Conservation (phyloP, 2,113 vertebrate species). For the Ochotona princeps region DNA sequence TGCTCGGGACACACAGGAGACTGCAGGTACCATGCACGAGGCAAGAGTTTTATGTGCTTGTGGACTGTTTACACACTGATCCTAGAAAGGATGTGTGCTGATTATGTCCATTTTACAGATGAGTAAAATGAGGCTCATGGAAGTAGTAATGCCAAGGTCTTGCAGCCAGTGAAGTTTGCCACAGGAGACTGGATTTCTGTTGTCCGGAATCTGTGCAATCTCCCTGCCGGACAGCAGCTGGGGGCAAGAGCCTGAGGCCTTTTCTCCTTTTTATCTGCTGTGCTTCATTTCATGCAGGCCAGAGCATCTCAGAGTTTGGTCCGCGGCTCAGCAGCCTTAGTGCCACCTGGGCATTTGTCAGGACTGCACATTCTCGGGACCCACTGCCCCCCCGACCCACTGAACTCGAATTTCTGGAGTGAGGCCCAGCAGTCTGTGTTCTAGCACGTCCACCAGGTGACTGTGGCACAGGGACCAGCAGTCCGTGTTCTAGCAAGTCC, state of each 20-base stretch:
- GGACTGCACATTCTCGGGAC: background rate
- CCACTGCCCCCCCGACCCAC: background rate
- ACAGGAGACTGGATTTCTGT: background rate
- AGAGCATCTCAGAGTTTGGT: background rate
- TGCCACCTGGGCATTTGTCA: background rate
- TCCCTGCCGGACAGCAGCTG: background rate
- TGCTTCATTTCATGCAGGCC: background rate
- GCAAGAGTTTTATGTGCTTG: background rate
- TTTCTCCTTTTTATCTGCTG: background rate
- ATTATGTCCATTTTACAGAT: background rate
- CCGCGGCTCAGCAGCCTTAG: background rate
- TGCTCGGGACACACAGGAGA: background rate
- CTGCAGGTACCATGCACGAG: background rate
- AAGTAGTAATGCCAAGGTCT: constrained; percentile 20
- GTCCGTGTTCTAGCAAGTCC: background rate
- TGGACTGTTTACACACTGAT: background rate
- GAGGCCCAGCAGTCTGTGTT: no score
- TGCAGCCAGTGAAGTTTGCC: background rate
- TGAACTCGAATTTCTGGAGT: background rate
- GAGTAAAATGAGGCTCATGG: background rate
- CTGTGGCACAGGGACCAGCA: no score
- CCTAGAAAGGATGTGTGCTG: background rate
- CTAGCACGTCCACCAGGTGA: background rate
- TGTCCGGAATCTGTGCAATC: background rate
- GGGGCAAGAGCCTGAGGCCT: background rate